phyloP scores from a whole-genome alignment of 2,888 invertebrate species.

The Athalia circularis region DNA sequence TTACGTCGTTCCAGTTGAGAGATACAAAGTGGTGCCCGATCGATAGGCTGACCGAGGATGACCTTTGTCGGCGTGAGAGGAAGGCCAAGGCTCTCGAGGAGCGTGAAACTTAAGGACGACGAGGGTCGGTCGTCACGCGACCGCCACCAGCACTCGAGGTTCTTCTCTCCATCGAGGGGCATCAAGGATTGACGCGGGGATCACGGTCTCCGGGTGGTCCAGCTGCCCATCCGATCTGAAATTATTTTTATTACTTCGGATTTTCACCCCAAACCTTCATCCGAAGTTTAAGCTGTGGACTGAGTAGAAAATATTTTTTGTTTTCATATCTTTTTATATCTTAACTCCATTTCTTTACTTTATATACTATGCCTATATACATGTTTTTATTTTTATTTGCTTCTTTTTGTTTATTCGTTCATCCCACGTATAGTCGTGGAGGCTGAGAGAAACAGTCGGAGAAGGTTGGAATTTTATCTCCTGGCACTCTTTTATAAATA shows the following conservation, averaged over 20 bases:
- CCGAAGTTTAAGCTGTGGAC: not conserved
- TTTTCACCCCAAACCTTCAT: not conserved
- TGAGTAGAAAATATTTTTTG: too few species aligned
- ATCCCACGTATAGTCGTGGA: not conserved
- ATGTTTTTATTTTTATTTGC: conserved; percentile 18
- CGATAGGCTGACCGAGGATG: conserved; percentile 38
- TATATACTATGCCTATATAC: not conserved
- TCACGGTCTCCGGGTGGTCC: not conserved
- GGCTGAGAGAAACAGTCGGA: not conserved
- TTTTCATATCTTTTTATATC: too few species aligned
- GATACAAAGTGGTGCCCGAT: conserved; percentile 33
- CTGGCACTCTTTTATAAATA: conserved; percentile 69
- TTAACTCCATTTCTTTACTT: too few species aligned
- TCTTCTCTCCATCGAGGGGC: conserved; percentile 28
- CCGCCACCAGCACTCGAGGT: conserved; percentile 20
- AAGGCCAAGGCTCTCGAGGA: conserved; percentile 39
- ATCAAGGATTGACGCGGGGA: conserved; percentile 9
- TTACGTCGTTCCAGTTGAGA: conserved; percentile 17
- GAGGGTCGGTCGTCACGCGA: conserved; percentile 43
- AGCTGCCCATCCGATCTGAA: not conserved
- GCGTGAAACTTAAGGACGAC: conserved; percentile 42
- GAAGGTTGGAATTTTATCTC: conserved; percentile 29
- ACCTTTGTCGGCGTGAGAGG: conserved; percentile 25
- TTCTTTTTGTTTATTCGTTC: conserved; percentile 36
- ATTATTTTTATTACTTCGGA: conserved; percentile 19